Evolutionary conservation across 1,140 invertebrate genomes (phyloP).

Genomic region (Drosophila lacteicornis): DNA sequence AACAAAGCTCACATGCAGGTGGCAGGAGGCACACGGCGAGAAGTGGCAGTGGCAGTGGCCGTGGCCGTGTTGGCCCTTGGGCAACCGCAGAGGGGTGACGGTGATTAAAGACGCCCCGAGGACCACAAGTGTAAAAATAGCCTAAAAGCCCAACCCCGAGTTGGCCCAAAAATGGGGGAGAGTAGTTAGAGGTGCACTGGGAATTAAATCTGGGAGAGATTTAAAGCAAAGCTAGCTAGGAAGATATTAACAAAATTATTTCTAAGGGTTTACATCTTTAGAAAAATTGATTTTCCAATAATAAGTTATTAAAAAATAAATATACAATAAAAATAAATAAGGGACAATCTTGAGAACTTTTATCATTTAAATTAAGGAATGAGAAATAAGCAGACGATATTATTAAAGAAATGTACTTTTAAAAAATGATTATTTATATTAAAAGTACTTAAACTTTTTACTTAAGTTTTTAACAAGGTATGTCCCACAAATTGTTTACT

Average conservation of each 20-base stretch:
- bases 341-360: too few species aligned
- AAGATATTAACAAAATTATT: background rate
- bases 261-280: background rate
- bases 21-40: constrained; percentile 7
- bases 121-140: constrained; percentile 63
- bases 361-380: too few species aligned
- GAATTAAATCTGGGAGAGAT: background rate
- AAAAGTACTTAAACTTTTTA: background rate
- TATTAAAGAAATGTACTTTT: too few species aligned
- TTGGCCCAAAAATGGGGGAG: constrained; percentile 1
- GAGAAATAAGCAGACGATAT: too few species aligned
- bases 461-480: background rate
- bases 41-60: constrained; percentile 3
- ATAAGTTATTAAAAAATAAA: background rate
- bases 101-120: constrained; percentile 62
- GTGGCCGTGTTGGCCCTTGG: background rate
- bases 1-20: constrained; percentile 45
- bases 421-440: background rate
- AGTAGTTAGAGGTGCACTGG: constrained; percentile 15
- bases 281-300: background rate
- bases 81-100: constrained; percentile 34
- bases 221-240: background rate
- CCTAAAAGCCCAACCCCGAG: constrained; percentile 16
- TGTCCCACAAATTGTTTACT: too few species aligned
- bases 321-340: background rate